Conservation (phyloP, 92 coral and sea anemone species). For the Hydrozoanthus gracilis region DNA sequence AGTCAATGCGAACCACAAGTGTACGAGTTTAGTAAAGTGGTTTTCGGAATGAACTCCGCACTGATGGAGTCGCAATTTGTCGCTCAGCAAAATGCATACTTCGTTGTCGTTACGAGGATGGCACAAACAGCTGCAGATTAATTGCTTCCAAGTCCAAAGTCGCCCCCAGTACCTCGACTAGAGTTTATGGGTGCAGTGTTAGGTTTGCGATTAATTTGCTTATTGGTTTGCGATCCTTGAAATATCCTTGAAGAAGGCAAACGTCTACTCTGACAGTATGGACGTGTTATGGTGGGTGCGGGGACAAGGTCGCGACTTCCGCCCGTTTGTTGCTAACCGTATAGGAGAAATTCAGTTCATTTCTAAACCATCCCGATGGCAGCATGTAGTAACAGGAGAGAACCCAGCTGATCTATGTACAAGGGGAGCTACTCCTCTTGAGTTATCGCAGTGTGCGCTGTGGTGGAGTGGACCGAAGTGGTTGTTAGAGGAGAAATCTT, state of each 20-base stretch:
- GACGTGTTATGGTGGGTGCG: not conserved
- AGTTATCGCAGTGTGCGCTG: no score
- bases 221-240: constrained; percentile 20
- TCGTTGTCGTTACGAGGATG: constrained; percentile 44
- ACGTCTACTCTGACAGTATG: not conserved
- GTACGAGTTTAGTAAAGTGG: constrained; percentile 39
- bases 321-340: constrained; percentile 68
- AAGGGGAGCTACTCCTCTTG: no score
- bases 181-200: constrained; percentile 66
- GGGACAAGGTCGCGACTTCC: not conserved
- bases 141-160: constrained; percentile 70
- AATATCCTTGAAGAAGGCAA: constrained; percentile 48
- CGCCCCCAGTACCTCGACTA: constrained; percentile 66
- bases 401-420: constrained; percentile 26
- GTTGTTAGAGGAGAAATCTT: no score
- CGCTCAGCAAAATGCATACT: constrained; percentile 50
- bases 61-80: constrained; percentile 29
- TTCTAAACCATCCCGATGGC: constrained; percentile 69
- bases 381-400: constrained; percentile 44
- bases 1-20: constrained; percentile 19
- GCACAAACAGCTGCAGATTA: constrained; percentile 46
- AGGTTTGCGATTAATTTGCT: constrained; percentile 50
- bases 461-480: no score
- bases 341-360: constrained; percentile 64
- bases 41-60: constrained; percentile 29